Percentiles rank a stretch among this genome's conserved stretches.
Evolutionary conservation across 2,888 invertebrate species (phyloP).

Genomic region (Agrotis ipsilon): DNA sequence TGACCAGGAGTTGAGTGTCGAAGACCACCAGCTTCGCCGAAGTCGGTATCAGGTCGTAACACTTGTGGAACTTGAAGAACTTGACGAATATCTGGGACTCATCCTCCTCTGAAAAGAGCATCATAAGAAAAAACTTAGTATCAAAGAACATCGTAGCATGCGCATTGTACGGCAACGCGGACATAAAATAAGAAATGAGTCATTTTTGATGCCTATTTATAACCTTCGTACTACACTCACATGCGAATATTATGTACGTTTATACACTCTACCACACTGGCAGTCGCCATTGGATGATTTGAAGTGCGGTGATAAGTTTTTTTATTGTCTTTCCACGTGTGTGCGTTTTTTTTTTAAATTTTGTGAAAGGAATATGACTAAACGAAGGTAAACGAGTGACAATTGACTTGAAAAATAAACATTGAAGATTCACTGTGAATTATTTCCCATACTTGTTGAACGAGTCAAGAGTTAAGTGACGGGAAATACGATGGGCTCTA

Average conservation of each 20-base stretch:
- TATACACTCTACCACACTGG: constrained; percentile 38
- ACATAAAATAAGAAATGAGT: constrained; percentile 53
- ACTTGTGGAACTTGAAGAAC: constrained; percentile 99
- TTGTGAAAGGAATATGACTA: constrained; percentile 21
- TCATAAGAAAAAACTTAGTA: constrained; percentile 53
- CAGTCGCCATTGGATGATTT: constrained; percentile 43
- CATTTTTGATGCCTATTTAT: constrained; percentile 61
- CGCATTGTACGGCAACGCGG: constrained; percentile 49
- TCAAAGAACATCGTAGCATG: constrained; percentile 58
- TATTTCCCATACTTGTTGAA: background rate
- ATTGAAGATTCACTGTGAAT: background rate
- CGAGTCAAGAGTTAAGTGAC: background rate
- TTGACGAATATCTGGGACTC: constrained; percentile 99
- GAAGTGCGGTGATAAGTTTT: constrained; percentile 37
- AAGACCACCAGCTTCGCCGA: constrained; percentile 99
- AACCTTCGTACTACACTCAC: constrained; percentile 39
- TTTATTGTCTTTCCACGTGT: constrained; percentile 33
- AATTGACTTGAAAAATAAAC: constrained; percentile 19
- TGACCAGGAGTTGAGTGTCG: constrained; percentile 99
- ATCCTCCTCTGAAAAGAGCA: constrained; percentile 95
- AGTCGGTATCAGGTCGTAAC: constrained; percentile 99
- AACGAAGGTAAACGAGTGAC: constrained; percentile 25
- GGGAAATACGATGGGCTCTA: too few relatives aligned
- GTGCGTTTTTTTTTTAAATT: constrained; percentile 6
- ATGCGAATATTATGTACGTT: constrained; percentile 14